phyloP scores from a whole-genome alignment of 1,140 invertebrate species.

The Carposina sasakii region DNA sequence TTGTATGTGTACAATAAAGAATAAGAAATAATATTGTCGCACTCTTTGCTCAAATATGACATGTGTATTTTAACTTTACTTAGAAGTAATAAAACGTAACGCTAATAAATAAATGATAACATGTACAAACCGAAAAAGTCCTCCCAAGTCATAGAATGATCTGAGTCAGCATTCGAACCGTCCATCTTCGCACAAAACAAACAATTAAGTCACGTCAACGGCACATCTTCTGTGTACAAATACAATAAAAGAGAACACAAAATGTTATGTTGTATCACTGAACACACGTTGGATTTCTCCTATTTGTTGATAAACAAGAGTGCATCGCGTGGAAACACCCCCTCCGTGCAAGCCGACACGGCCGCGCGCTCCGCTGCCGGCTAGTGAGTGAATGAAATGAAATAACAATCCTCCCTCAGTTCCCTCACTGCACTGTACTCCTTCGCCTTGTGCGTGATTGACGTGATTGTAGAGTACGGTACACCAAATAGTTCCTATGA shows the following conservation, averaged over 20 bases:
- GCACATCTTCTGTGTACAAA: slow-evolving; percentile 22
- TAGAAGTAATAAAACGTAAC: too few species aligned
- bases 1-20: too few species aligned
- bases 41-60: too few species aligned
- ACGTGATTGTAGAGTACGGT: too few species aligned
- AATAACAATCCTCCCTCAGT: slow-evolving; percentile 7
- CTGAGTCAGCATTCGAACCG: slow-evolving; percentile 65
- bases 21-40: too few species aligned
- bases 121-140: slow-evolving; percentile 71
- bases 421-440: background rate
- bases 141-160: slow-evolving; percentile 73
- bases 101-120: too few species aligned
- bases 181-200: slow-evolving; percentile 65
- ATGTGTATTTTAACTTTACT: too few species aligned
- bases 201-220: too few species aligned
- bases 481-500: too few species aligned
- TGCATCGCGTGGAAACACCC: slow-evolving; percentile 36
- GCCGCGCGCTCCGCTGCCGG: slow-evolving; percentile 26
- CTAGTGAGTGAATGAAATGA: slow-evolving; percentile 47
- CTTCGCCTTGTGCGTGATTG: background rate
- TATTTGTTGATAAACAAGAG: slow-evolving; percentile 64
- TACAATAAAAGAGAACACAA: slow-evolving; percentile 32
- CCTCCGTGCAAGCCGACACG: slow-evolving; percentile 20
- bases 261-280: slow-evolving; percentile 35
- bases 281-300: slow-evolving; percentile 34